Percentiles rank a stretch among this genome's conserved stretches.
Conservation (phyloP, 1,140 invertebrate genomes). For the Hylaeus volcanicus region DNA sequence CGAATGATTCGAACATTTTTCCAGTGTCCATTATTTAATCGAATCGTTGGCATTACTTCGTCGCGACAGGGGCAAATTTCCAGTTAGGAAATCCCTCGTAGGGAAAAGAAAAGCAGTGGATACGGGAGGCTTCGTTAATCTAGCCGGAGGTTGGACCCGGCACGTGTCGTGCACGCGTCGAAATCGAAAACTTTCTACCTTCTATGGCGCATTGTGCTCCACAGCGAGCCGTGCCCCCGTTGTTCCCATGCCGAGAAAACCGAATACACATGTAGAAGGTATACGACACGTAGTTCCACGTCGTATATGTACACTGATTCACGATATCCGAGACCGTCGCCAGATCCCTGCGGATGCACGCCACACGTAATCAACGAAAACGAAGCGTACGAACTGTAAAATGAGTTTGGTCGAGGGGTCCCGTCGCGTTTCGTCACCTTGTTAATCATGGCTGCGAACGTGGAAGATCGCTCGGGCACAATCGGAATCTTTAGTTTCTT, state of each 20-base stretch:
- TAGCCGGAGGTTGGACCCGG: slow-evolving; percentile 18
- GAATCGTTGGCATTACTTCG: too few species aligned
- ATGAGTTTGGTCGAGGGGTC: slow-evolving; percentile 28
- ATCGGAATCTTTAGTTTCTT: too few species aligned
- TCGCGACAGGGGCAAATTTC: background rate
- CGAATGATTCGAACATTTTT: too few species aligned
- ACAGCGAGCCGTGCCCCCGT: background rate
- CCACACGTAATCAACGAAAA: slow-evolving; percentile 28
- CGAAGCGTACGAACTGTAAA: slow-evolving; percentile 29
- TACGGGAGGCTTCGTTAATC: slow-evolving; percentile 36
- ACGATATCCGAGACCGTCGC: background rate
- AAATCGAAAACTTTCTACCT: slow-evolving; percentile 53
- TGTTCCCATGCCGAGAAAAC: slow-evolving; percentile 42
- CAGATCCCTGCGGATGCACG: slow-evolving; percentile 8
- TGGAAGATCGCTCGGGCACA: slow-evolving; percentile 43
- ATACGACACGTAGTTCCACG: too few species aligned
- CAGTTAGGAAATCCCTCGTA: slow-evolving; percentile 9
- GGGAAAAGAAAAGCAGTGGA: slow-evolving; percentile 23
- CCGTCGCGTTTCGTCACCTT: slow-evolving; percentile 20
- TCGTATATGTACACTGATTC: slow-evolving; percentile 8
- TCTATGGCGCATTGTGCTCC: slow-evolving; percentile 39
- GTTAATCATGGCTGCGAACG: slow-evolving; percentile 19
- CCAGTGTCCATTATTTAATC: too few species aligned
- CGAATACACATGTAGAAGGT: background rate
- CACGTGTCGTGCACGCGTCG: slow-evolving; percentile 46